Conservation (phyloP, 2,113 vertebrate genomes). For the Macquaria ambigua region DNA sequence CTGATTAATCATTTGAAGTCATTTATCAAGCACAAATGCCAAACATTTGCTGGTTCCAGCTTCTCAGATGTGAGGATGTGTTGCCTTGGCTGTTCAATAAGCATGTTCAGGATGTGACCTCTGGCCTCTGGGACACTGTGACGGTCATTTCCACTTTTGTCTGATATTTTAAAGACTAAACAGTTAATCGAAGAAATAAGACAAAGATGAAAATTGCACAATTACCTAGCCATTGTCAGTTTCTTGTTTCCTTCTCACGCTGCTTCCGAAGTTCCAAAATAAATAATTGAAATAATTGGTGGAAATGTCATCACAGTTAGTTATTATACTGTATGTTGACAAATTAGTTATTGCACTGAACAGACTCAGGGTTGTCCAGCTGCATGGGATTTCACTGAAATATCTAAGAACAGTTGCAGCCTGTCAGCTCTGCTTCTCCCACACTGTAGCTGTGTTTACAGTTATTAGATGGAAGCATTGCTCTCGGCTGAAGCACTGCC, state of each 20-base stretch:
- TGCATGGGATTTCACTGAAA: slow-evolving; percentile 25
- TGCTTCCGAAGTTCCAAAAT: background rate
- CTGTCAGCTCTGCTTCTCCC: slow-evolving; percentile 20
- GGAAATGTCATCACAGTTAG: background rate
- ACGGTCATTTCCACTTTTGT: background rate
- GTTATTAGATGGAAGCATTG: slow-evolving; percentile 32
- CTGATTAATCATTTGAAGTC: too few species aligned
- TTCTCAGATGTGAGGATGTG: background rate
- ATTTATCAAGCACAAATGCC: background rate
- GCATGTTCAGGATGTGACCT: background rate
- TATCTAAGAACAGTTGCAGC: slow-evolving; percentile 21
- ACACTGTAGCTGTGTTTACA: slow-evolving; percentile 32
- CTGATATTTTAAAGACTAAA: background rate
- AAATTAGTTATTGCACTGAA: background rate
- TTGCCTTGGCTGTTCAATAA: background rate
- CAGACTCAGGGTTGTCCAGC: slow-evolving; percentile 3
- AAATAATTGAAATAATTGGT: background rate
- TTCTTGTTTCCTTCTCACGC: background rate
- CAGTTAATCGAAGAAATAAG: background rate
- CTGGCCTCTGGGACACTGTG: background rate
- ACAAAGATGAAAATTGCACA: background rate
- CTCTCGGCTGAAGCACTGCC: slow-evolving; percentile 26
- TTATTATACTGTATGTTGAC: background rate
- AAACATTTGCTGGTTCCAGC: background rate
- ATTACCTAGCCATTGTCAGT: background rate